A percentile compares a stretch with the other conserved stretches of the same genome.
These are phyloP conservation scores for Callocephalon fimbriatum DNA, from an alignment of 2,113 vertebrate species.

Conservation along the genomic window DNA sequence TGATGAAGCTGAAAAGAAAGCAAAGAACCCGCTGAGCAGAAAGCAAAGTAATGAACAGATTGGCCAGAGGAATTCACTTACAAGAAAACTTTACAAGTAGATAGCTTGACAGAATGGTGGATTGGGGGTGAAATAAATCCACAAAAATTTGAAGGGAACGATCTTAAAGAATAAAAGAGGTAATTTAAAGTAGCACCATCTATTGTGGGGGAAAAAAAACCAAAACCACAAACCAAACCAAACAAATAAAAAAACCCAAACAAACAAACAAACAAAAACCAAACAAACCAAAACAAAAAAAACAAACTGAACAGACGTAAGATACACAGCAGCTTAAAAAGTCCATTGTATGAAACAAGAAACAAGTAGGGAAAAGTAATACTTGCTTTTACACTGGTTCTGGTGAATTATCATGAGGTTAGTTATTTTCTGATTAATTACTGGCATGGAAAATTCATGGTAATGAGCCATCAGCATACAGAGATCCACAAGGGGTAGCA, in stretches of 20 bases:
- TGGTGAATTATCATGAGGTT: background rate
- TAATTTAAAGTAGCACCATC: background rate
- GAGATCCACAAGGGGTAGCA: background rate
- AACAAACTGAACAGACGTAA: background rate
- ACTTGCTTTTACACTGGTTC: background rate
- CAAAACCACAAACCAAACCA: background rate
- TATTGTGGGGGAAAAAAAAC: background rate
- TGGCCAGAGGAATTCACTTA: background rate
- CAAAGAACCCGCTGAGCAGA: background rate
- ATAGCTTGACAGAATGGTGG: background rate
- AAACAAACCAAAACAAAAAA: background rate
- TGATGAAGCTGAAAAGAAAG: background rate
- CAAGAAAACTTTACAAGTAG: background rate
- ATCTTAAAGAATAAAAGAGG: background rate
- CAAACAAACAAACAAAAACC: background rate
- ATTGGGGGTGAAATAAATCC: background rate
- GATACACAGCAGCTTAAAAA: background rate
- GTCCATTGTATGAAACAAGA: background rate
- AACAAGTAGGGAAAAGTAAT: background rate
- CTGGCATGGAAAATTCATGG: background rate
- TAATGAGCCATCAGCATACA: background rate
- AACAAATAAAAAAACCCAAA: background rate
- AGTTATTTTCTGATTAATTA: background rate
- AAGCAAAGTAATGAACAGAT: background rate
- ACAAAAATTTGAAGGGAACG: background rate